A percentile compares a stretch with the other conserved stretches of the same genome.
Conservation (phyloP, 1,140 invertebrate genomes). For the Potamilus streckersoni region DNA sequence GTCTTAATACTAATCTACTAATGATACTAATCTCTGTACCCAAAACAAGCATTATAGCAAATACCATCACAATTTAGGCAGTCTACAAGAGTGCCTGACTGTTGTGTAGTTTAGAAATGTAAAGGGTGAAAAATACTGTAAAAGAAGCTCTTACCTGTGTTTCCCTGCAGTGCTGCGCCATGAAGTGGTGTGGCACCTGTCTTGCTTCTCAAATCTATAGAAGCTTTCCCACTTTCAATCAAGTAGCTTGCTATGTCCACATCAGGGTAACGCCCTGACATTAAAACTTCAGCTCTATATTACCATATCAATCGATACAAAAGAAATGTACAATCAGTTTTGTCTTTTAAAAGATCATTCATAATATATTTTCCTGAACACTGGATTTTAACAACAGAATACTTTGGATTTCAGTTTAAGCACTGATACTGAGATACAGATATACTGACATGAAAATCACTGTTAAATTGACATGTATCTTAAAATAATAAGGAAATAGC, state of each 20-base stretch:
- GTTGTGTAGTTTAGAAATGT: background rate
- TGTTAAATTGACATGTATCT: too few species aligned
- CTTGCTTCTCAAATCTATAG: slow-evolving; percentile 29
- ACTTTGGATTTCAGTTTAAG: too few species aligned
- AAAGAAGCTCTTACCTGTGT: slow-evolving; percentile 19
- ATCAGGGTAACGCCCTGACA: slow-evolving; percentile 38
- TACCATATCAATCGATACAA: too few species aligned
- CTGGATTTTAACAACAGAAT: too few species aligned
- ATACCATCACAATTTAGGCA: background rate
- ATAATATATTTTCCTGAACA: too few species aligned
- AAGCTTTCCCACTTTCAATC: slow-evolving; percentile 27
- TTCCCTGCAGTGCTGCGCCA: slow-evolving; percentile 38
- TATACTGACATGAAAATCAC: too few species aligned
- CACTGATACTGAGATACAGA: too few species aligned
- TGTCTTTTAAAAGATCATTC: too few species aligned
- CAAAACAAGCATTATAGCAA: background rate
- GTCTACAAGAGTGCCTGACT: too few species aligned
- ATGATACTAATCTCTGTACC: background rate
- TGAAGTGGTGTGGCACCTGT: slow-evolving; percentile 43
- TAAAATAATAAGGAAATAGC: too few species aligned
- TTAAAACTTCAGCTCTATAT: background rate
- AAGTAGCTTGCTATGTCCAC: slow-evolving; percentile 30
- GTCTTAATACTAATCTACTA: too few species aligned
- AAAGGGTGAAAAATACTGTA: background rate
- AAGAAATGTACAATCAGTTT: too few species aligned